Conservation (phyloP, 2,113 vertebrate genomes). For the Pomatostomus ruficeps region DNA sequence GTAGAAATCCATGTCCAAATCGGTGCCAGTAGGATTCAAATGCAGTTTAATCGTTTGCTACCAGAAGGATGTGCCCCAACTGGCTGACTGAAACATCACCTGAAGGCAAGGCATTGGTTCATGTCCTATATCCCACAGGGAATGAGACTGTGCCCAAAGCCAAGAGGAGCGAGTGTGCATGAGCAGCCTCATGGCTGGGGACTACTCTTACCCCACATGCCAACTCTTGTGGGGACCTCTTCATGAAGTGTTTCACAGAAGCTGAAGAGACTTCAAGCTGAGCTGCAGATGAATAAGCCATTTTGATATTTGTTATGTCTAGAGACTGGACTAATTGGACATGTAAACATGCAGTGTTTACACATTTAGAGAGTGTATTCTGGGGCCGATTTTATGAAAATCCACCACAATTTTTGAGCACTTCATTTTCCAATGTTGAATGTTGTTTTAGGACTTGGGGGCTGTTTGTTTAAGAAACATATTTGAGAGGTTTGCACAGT, state of each 20-base stretch:
- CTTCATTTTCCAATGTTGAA: background rate
- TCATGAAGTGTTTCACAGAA: background rate
- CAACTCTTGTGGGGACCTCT: background rate
- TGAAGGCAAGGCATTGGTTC: background rate
- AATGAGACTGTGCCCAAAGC: background rate
- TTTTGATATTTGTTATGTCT: background rate
- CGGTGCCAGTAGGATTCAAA: background rate
- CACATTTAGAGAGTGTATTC: background rate
- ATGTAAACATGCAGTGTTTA: background rate
- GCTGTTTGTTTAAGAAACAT: background rate
- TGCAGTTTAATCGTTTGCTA: background rate
- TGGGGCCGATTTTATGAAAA: background rate
- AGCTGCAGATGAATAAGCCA: background rate
- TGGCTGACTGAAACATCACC: background rate
- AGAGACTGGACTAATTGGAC: background rate
- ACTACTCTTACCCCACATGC: rapidly evolving
- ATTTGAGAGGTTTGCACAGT: background rate
- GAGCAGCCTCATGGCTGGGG: background rate
- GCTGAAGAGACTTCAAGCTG: background rate
- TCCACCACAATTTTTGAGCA: background rate
- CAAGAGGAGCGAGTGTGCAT: rapidly evolving
- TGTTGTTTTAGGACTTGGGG: background rate
- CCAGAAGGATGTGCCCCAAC: background rate
- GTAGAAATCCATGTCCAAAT: background rate
- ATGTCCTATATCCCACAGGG: background rate